A percentile compares a stretch with the other conserved stretches of the same genome.
These are phyloP conservation scores for Halocaridina rubra DNA, from an alignment of 2,888 invertebrate genomes.

Conservation along the genomic window DNA sequence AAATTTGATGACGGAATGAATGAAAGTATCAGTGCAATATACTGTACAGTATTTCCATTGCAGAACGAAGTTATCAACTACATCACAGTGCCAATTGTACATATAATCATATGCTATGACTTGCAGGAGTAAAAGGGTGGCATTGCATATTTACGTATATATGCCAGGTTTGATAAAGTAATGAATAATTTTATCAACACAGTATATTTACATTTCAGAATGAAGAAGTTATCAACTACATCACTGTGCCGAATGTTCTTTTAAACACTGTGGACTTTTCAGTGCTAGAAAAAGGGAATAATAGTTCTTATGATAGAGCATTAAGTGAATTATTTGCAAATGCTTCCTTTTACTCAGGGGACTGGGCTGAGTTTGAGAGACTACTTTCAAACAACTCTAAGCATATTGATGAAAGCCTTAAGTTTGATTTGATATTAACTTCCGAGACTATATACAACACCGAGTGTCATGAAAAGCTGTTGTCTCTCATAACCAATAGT, in stretches of 20 bases:
- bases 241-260: slow-evolving; percentile 85
- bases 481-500: slow-evolving; percentile 76
- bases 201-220: no score
- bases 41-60: no score
- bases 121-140: no score
- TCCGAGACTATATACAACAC: slow-evolving; percentile 91
- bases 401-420: background rate
- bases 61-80: no score
- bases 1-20: no score
- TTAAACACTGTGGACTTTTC: slow-evolving; percentile 71
- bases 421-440: slow-evolving; percentile 86
- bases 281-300: slow-evolving; percentile 6
- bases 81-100: no score
- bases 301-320: background rate
- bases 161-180: no score
- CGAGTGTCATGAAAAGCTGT: slow-evolving; percentile 81
- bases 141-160: no score
- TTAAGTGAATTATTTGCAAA: background rate
- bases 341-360: slow-evolving; percentile 75
- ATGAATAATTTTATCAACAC: no score
- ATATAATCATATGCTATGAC: no score
- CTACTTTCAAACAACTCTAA: no score
- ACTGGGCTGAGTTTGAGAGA: slow-evolving; percentile 73
- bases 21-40: no score
- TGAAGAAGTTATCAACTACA: slow-evolving; percentile 80